Conservation (phyloP, 2,113 vertebrate species). For the Myiozetetes cayanensis region DNA sequence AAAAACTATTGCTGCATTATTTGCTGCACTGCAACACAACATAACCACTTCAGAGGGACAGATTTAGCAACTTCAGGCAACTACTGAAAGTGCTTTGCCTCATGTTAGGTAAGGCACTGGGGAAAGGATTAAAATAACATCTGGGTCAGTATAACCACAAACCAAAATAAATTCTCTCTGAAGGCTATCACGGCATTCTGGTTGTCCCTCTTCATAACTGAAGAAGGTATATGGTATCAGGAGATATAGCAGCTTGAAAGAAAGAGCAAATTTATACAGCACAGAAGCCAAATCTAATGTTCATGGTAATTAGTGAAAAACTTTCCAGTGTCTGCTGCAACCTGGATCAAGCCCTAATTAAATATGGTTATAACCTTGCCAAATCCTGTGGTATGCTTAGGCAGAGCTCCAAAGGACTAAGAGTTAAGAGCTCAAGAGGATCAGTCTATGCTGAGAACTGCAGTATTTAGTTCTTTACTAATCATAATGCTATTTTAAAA, state of each 20-base stretch:
- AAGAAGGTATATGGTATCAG: neutral
- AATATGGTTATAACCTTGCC: neutral
- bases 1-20: neutral
- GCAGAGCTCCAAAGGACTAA: neutral
- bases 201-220: neutral
- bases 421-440: neutral
- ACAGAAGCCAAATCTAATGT: neutral
- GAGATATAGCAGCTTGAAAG: neutral
- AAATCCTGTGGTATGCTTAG: neutral
- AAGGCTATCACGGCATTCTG: neutral
- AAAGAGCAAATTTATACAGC: neutral
- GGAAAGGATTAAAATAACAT: neutral
- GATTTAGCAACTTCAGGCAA: neutral
- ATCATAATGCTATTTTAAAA: neutral
- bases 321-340: neutral
- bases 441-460: neutral
- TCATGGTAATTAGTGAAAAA: neutral
- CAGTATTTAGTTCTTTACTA: neutral
- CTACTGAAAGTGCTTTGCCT: neutral
- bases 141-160: neutral
- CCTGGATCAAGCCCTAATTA: neutral
- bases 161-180: neutral
- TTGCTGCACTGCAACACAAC: neutral
- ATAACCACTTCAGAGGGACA: neutral
- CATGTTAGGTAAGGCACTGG: neutral